These are phyloP conservation scores for Oryzias dopingdopingensis DNA, from an alignment of 2,797 vertebrate genomes.

Conservation along the genomic window DNA sequence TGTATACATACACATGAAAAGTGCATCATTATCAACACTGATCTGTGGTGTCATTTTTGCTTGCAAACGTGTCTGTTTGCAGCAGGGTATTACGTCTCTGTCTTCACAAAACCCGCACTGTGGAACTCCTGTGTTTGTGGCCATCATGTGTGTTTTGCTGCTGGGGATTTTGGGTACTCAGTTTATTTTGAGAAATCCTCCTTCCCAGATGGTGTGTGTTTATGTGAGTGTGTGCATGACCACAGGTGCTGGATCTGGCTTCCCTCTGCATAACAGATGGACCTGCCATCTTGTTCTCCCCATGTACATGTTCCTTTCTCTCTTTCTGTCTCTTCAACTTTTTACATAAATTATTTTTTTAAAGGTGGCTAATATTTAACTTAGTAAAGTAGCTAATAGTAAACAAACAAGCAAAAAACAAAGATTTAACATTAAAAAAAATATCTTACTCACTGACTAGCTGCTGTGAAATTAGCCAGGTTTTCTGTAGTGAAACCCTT, in stretches of 20 bases:
- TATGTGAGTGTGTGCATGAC: conserved; percentile 20
- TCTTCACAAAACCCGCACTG: conserved; percentile 7
- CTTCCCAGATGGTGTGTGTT: conserved; percentile 31
- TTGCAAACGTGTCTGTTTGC: conserved; percentile 1
- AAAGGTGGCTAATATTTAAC: no score
- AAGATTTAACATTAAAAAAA: no score
- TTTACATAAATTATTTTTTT: neutral
- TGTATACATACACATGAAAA: no score
- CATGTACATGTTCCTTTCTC: conserved; percentile 62
- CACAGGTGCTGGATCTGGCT: conserved; percentile 68
- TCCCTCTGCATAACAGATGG: conserved; percentile 73
- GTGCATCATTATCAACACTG: conserved; percentile 8
- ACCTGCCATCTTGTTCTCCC: conserved; percentile 72
- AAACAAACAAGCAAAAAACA: neutral
- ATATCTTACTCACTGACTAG: no score
- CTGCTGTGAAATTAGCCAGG: no score
- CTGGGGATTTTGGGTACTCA: conserved; percentile 19
- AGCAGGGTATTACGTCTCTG: conserved; percentile 18
- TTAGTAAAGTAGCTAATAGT: neutral
- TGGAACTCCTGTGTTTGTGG: conserved; percentile 5
- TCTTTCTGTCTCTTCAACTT: conserved; percentile 11
- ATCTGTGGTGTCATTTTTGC: neutral
- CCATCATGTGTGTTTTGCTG: conserved; percentile 14
- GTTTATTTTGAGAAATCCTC: conserved; percentile 55
- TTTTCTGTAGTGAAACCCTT: no score